These are phyloP conservation scores for Hirudo medicinalis DNA, from an alignment of 1,140 invertebrate species.

Conservation along the genomic window DNA sequence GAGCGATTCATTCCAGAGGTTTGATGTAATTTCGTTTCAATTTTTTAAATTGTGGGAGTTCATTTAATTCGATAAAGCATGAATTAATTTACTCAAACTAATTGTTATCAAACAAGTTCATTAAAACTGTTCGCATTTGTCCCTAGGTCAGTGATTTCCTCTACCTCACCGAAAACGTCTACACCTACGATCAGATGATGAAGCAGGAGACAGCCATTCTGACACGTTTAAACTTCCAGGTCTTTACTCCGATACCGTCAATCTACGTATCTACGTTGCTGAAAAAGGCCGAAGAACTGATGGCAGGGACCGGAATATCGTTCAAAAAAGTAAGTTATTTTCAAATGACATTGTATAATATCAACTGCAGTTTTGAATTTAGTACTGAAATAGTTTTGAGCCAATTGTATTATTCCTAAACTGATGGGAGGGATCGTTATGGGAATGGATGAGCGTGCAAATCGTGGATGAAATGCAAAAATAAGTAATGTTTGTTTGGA, in stretches of 20 bases:
- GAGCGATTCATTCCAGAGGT: slow-evolving; percentile 36
- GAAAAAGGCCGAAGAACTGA: neutral
- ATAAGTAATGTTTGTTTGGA: no score
- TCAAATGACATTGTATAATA: no score
- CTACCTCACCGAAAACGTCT: slow-evolving; percentile 32
- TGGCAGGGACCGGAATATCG: no score
- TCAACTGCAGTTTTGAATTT: no score
- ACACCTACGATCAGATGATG: slow-evolving; percentile 28
- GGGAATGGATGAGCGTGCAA: no score
- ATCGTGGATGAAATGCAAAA: no score
- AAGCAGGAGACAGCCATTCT: slow-evolving; percentile 30
- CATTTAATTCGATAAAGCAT: neutral
- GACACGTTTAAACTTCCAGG: slow-evolving; percentile 28
- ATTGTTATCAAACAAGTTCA: neutral
- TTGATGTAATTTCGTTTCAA: neutral
- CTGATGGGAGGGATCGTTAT: no score
- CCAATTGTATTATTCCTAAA: no score
- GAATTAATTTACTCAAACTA: neutral
- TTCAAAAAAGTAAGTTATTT: no score
- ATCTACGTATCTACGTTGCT: neutral
- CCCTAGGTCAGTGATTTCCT: slow-evolving; percentile 23
- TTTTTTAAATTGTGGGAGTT: neutral
- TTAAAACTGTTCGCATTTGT: neutral
- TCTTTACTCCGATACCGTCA: neutral
- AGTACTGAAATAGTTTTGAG: no score